A percentile compares a stretch with the other conserved stretches of the same genome.
phyloP scores from a whole-genome alignment of 1,140 invertebrate genomes.

The Camponotus pennsylvanicus region DNA sequence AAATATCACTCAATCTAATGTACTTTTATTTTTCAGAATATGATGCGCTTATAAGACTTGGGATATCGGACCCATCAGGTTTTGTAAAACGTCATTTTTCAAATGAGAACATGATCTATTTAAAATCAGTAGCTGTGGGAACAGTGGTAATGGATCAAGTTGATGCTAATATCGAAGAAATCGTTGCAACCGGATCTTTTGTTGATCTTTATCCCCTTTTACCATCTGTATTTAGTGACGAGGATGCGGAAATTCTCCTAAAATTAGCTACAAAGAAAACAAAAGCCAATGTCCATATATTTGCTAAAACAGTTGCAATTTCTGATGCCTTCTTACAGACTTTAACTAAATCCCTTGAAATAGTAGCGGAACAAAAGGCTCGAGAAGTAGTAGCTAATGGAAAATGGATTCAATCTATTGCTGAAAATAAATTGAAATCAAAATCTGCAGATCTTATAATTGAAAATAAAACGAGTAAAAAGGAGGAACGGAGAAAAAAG shows the following conservation, averaged over 20 bases:
- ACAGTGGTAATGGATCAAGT: slow-evolving; percentile 91
- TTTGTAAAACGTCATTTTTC: slow-evolving; percentile 93
- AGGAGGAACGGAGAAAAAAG: slow-evolving; percentile 96
- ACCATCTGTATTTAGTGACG: slow-evolving; percentile 92
- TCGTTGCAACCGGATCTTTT: slow-evolving; percentile 90
- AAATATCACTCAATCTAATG: neutral
- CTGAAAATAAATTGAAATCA: slow-evolving; percentile 83
- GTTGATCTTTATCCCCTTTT: slow-evolving; percentile 93
- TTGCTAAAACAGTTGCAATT: slow-evolving; percentile 80
- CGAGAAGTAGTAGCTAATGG: slow-evolving; percentile 90
- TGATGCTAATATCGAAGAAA: slow-evolving; percentile 94
- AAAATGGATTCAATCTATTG: slow-evolving; percentile 84
- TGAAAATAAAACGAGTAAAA: slow-evolving; percentile 90
- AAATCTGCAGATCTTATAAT: slow-evolving; percentile 79
- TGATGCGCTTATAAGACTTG: slow-evolving; percentile 94
- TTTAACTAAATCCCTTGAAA: slow-evolving; percentile 90
- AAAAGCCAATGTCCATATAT: slow-evolving; percentile 80
- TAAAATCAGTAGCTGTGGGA: slow-evolving; percentile 93
- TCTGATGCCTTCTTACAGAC: slow-evolving; percentile 89
- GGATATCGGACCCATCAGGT: slow-evolving; percentile 94
- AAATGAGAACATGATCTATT: slow-evolving; percentile 90
- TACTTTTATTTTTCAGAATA: slow-evolving; percentile 89
- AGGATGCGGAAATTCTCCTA: slow-evolving; percentile 92
- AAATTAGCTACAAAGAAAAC: slow-evolving; percentile 88
- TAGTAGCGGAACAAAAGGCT: slow-evolving; percentile 91